Evolutionary conservation across 1,140 invertebrate species (phyloP), one percentile per base, ranked within the genome.

Genomic region (Dreissena polymorpha): DNA sequence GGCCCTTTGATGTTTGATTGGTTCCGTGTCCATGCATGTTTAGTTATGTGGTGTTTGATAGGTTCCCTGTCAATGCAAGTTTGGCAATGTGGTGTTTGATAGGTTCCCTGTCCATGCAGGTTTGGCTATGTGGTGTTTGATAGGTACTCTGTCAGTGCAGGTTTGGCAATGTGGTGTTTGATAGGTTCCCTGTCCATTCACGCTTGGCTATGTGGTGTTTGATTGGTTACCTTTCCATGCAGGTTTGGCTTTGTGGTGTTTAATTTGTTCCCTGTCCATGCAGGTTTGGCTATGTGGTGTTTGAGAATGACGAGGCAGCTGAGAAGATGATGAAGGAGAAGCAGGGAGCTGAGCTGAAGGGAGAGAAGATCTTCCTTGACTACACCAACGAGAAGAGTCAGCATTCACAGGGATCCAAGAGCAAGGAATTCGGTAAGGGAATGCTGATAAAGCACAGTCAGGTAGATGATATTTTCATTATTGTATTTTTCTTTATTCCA

Each of bases 251-350:
- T 3, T 60, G 16, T 60, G 57, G 16, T 60, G 10, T 60, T 27
- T 27, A 50, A 0, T 63, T 57, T 68, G 53, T 63, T 81, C 73
- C 75, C 23, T 84, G 21, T 85, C 2, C 39, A 39, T 86, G n/a
- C 79, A 90, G 89, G 16, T 91, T 91, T 89, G 90, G 89, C 16
- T 91, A 89, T 74, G 23, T 92, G 18, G 88, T 90, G 29, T 92
- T 91, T 81, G 78, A 86, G 21, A 86, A 77, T 70, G 67, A 76
- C 64, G 86, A 88, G n/a, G 68, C 87, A 60, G 79, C 88, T 21
- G 87, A 89, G 16, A 72, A 83, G 65, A 85, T 86, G 39, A 78
- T 91, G 63, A 87, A 88, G n/a, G 87, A 88, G 3, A 89, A 90
- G 27, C 89, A 92, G 68, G 89, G 89, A 13, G 86, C 72, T 39